Conservation (phyloP, 2,888 invertebrate genomes). For the Leptopilina syphax region DNA sequence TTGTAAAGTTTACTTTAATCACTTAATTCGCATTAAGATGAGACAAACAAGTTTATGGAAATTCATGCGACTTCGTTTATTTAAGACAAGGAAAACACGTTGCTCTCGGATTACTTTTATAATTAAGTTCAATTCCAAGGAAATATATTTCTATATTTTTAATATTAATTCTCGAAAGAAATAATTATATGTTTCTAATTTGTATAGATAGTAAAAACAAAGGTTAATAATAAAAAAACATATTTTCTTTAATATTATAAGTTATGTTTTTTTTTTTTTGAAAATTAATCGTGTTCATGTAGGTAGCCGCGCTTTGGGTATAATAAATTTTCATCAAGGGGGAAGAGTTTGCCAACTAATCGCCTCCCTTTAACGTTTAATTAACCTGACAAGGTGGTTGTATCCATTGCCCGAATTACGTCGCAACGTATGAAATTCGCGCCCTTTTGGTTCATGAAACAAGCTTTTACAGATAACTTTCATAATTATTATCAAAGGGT, state of each 20-base stretch:
- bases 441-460: constrained; percentile 55
- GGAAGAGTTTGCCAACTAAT: constrained; percentile 61
- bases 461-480: constrained; percentile 54
- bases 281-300: constrained; percentile 13
- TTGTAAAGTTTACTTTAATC: constrained; percentile 12
- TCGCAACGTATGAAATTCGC: constrained; percentile 40
- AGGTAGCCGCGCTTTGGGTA: constrained; percentile 49
- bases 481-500: constrained; percentile 12
- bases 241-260: too few species aligned
- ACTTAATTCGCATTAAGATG: constrained; percentile 17
- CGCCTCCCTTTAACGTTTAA: constrained; percentile 65
- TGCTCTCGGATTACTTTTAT: neutral
- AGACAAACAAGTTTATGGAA: constrained; percentile 6
- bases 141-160: neutral
- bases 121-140: neutral
- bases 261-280: neutral
- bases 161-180: neutral
- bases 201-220: too few species aligned
- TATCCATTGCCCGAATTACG: constrained; percentile 59
- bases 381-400: constrained; percentile 57
- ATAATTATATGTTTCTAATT: neutral
- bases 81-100: neutral
- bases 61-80: constrained; percentile 1
- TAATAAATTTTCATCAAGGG: constrained; percentile 62
- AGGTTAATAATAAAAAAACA: too few species aligned